Evolutionary conservation across 1,140 invertebrate genomes (phyloP), one percentile per base, ranked within the genome.

Genomic region (Cherax quadricarinatus): DNA sequence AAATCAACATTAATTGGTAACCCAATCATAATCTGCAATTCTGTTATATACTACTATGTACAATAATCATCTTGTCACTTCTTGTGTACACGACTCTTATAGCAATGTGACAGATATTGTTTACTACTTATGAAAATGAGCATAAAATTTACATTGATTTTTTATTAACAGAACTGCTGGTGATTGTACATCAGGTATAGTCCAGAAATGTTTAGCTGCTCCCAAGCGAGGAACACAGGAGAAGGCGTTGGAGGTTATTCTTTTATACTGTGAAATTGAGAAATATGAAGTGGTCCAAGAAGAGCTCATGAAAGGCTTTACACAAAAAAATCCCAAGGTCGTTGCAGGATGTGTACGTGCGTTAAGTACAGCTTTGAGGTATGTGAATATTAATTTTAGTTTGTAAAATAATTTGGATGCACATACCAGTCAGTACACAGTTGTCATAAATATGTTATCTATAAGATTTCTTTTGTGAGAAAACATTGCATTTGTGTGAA

Each of bases 201-300:
- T 99, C 0, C 96, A 97, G 70, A 99, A 99, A 96, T 99, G 98
- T 95, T 97, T 99, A 89, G 98, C 97, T 75, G 98, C 98, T 1
- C 97, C 98, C 18, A 98, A 97, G 96, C 96, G 97, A 1, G 99
- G 98, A 95, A 99, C 98, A 4, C 98, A 98, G 95, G 98, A 99
- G 92, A 95, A 98, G 21, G 97, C 98, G 10, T 95, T 97, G 73
- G 98, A 99, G 95, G 97, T 99, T 88, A 96, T 97, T 3, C 96
- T 99, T 79, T 98, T 99, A 97, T 99, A 97, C 94, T 96, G 99
- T 94, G 98, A 99, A 96, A 98, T 99, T 94, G 99, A 99, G 94
- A 99, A 99, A 95, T 97, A 98, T 93, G 98, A 99, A 94, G 95
- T 96, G 70, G 98, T 98, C 1, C 96, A 98, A 95, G 98, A 99